Evolutionary conservation across 2,888 invertebrate species (phyloP).

Genomic region (Seira sanloemensis): DNA sequence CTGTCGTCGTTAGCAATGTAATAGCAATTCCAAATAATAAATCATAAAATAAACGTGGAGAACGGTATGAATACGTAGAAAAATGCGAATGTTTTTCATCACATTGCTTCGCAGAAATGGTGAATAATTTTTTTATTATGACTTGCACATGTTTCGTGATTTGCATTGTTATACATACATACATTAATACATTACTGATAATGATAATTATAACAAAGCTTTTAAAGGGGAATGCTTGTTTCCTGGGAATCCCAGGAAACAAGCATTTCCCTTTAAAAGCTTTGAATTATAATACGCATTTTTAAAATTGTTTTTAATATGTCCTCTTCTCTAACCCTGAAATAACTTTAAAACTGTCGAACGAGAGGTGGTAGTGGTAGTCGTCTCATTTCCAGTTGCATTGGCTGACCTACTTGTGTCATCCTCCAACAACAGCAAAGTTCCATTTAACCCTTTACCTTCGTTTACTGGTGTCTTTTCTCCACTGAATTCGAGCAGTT

Average conservation of each 20-base stretch:
- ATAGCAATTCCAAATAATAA: no score
- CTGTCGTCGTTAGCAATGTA: no score
- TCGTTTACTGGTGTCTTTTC: neutral
- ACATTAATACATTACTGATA: no score
- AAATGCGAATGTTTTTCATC: no score
- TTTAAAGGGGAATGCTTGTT: no score
- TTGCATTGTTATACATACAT: neutral
- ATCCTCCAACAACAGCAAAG: neutral
- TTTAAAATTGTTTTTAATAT: neutral
- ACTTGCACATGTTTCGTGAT: neutral
- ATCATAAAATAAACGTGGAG: no score
- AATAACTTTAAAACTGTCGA: neutral
- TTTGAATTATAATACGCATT: neutral
- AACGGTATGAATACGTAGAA: no score
- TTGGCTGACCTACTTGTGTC: neutral
- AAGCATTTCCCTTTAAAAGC: neutral
- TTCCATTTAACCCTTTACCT: neutral
- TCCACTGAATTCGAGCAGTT: constrained; percentile 13
- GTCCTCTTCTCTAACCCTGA: neutral
- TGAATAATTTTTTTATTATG: no score
- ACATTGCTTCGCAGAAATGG: no score
- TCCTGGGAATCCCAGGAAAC: neutral
- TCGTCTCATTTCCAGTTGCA: constrained; percentile 6
- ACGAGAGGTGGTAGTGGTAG: neutral
- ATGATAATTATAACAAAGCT: no score